phyloP scores from a whole-genome alignment of 2,888 invertebrate genomes.

The Luffia ferchaultella region DNA sequence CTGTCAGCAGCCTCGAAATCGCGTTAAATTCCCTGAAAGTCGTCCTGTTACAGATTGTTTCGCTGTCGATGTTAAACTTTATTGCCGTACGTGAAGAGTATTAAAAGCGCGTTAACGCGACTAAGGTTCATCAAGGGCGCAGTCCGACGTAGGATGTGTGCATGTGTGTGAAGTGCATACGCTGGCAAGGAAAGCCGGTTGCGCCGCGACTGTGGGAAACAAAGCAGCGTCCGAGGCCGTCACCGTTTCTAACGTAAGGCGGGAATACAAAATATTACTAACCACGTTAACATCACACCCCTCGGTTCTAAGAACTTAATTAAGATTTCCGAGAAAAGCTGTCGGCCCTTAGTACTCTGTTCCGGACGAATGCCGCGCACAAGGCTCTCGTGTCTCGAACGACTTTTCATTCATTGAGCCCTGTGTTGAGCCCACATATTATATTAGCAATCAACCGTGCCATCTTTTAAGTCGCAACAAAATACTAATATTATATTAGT shows the following conservation, averaged over 20 bases:
- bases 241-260: constrained; percentile 30
- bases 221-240: constrained; percentile 2
- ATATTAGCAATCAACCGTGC: too few relatives aligned
- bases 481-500: too few relatives aligned
- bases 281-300: constrained; percentile 30
- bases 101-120: too few relatives aligned
- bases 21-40: constrained; percentile 18
- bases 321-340: constrained; percentile 44
- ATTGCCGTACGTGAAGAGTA: constrained; percentile 2
- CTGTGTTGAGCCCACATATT: too few relatives aligned
- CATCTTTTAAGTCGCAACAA: too few relatives aligned
- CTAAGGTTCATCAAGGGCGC: not conserved
- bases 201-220: not conserved
- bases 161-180: not conserved
- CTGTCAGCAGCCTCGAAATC: constrained; percentile 26
- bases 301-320: constrained; percentile 51
- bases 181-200: not conserved
- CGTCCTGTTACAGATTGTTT: not conserved
- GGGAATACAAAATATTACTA: constrained; percentile 32
- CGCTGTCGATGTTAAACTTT: not conserved
- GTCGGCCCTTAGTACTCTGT: too few relatives aligned
- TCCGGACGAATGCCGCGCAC: too few relatives aligned
- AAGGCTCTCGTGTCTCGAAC: too few relatives aligned
- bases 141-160: not conserved
- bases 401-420: too few relatives aligned